Conservation (phyloP, 1,140 invertebrate genomes). For the Chironomus tepperi region DNA sequence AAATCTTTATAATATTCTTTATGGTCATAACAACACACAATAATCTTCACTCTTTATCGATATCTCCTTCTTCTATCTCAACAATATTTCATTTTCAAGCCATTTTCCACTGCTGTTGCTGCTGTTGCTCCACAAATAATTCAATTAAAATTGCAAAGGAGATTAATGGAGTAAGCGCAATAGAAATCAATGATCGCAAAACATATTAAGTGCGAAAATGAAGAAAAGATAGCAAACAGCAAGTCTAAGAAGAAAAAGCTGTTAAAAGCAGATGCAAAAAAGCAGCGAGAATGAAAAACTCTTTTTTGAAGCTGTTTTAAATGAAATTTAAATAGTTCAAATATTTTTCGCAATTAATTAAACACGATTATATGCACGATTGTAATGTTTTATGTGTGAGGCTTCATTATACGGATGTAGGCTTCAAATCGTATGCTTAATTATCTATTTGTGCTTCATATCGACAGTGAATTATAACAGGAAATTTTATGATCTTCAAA, state of each 20-base stretch:
- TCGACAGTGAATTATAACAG: no score
- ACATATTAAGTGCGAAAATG: slow-evolving; percentile 6
- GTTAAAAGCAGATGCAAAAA: no score
- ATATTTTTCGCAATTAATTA: slow-evolving; percentile 9
- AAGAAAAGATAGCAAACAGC: neutral
- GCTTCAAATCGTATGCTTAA: no score
- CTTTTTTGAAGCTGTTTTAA: neutral
- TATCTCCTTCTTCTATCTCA: no score
- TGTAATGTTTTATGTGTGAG: no score
- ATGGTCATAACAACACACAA: neutral
- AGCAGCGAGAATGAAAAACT: no score
- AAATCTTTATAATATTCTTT: neutral
- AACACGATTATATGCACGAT: neutral
- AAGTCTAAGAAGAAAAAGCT: no score
- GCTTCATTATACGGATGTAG: no score
- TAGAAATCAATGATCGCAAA: slow-evolving; percentile 20
- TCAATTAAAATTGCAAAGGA: slow-evolving; percentile 20
- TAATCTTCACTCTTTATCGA: neutral
- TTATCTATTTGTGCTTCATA: no score
- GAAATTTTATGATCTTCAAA: no score
- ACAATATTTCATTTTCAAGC: neutral
- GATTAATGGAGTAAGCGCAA: slow-evolving; percentile 18
- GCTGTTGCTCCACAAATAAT: slow-evolving; percentile 2
- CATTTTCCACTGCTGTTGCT: neutral
- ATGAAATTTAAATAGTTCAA: slow-evolving; percentile 5